These are phyloP conservation scores for Podilymbus podiceps DNA, from an alignment of 2,113 vertebrate genomes.

Conservation along the genomic window DNA sequence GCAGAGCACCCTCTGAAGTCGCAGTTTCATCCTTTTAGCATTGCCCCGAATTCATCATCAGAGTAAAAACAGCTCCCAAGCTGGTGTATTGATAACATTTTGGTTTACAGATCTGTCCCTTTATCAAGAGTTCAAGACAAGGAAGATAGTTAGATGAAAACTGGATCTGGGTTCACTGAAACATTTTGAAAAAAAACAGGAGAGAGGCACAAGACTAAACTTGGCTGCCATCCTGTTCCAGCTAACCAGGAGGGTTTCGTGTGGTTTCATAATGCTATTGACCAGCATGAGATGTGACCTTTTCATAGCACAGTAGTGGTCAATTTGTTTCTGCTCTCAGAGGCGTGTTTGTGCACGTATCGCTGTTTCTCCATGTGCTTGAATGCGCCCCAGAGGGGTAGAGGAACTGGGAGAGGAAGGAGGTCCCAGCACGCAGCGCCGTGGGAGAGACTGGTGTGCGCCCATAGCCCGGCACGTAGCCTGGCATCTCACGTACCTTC, in stretches of 20 bases:
- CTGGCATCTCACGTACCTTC: background rate
- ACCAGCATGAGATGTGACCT: background rate
- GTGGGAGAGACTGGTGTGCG: background rate
- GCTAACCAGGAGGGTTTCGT: background rate
- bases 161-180: background rate
- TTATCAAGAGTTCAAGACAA: background rate
- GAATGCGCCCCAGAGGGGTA: background rate
- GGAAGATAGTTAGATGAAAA: background rate
- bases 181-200: background rate
- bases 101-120: background rate
- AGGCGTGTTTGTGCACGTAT: background rate
- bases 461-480: background rate
- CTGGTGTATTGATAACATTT: background rate
- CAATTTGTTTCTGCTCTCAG: background rate
- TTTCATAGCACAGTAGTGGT: background rate
- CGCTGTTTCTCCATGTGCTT: background rate
- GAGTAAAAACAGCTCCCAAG: background rate
- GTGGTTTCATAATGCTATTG: slow-evolving; percentile 27
- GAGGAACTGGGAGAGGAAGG: background rate
- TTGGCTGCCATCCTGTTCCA: background rate
- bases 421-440: background rate
- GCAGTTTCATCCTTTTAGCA: background rate
- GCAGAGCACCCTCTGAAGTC: background rate
- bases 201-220: background rate
- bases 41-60: background rate